Conservation (phyloP, 2,797 vertebrate species). For the Astyanax mexicanus region DNA sequence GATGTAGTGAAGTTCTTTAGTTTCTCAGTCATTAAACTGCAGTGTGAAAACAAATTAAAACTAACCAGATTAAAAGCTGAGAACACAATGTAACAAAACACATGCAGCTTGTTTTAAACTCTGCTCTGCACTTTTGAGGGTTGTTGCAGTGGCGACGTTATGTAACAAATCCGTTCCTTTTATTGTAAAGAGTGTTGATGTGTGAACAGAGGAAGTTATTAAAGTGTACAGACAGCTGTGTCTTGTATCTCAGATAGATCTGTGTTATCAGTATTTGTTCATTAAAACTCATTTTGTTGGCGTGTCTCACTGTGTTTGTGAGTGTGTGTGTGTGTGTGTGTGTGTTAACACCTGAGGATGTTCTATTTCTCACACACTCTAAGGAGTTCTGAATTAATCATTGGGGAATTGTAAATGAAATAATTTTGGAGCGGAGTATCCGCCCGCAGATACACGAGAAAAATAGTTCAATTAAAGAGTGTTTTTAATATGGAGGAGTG, state of each 20-base stretch:
- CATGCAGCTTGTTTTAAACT: no score
- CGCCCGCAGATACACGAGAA: conserved; percentile 32
- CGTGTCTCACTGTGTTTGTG: conserved; percentile 5
- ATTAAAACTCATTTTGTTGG: conserved; percentile 16
- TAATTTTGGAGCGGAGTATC: neutral
- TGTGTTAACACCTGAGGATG: conserved; percentile 24
- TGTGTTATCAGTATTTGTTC: conserved; percentile 11
- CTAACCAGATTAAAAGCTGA: no score
- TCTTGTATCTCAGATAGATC: neutral
- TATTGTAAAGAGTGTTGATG: no score
- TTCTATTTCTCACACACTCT: conserved; percentile 13
- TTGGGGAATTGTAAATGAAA: conserved; percentile 34
- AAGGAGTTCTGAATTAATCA: conserved; percentile 21
- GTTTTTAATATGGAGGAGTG: conserved; percentile 24
- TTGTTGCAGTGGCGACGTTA: no score
- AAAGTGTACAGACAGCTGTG: neutral
- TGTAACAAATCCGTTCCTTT: no score
- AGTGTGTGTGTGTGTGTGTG: conserved; percentile 1
- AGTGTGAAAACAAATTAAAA: no score
- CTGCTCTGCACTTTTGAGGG: no score
- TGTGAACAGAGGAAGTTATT: neutral
- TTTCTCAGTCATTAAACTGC: no score
- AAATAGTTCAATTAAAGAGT: conserved; percentile 48
- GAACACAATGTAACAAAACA: no score
- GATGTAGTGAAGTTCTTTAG: no score